Conservation (phyloP, 2,797 vertebrate genomes). For the Thaleichthys pacificus region DNA sequence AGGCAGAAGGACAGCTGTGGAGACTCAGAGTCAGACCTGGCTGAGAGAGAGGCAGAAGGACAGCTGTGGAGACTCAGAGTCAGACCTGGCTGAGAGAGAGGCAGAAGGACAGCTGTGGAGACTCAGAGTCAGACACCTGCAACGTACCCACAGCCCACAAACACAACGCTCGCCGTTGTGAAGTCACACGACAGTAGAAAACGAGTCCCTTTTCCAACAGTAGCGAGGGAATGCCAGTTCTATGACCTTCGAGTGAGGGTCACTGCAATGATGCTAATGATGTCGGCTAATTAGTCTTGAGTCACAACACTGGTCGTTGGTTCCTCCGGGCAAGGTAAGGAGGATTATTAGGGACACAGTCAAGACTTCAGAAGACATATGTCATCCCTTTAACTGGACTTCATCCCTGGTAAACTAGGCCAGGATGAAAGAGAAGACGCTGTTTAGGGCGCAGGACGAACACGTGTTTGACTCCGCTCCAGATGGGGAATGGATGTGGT, state of each 20-base stretch:
- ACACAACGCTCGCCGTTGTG: too few relatives aligned
- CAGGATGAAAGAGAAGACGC: neutral
- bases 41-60: neutral
- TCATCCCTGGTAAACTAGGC: neutral
- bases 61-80: too few relatives aligned
- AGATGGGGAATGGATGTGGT: neutral
- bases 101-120: neutral
- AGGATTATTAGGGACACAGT: constrained; percentile 7
- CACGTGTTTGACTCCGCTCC: neutral
- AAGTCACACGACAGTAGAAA: neutral
- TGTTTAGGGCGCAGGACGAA: neutral
- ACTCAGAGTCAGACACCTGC: too few relatives aligned
- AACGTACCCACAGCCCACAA: too few relatives aligned
- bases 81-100: neutral
- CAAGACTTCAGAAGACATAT: neutral
- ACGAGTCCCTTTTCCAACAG: neutral
- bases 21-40: neutral
- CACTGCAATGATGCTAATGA: neutral
- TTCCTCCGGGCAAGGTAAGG: constrained; percentile 14
- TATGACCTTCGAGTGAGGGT: neutral
- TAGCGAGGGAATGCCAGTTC: neutral
- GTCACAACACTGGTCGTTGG: constrained; percentile 10
- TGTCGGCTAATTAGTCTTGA: constrained; percentile 9
- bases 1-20: neutral
- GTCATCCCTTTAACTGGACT: neutral